Base-by-base conservation (phyloP, 2,888 invertebrate species). In the Octonoba sinensis region DNA sequence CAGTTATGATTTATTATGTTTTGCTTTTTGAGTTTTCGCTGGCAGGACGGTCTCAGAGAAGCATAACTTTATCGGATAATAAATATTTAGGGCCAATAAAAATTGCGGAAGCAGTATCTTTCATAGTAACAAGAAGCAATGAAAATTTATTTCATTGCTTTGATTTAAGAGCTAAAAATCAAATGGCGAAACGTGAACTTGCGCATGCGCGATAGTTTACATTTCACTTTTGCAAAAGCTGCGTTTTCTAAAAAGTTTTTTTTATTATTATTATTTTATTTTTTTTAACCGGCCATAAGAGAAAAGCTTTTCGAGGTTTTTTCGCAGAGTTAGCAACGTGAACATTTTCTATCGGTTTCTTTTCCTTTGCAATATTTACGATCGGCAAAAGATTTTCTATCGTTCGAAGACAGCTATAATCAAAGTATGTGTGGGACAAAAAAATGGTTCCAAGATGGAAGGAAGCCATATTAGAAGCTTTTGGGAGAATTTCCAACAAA, bases 31-130 rank as follows among this genome's bases (percentile, higher is more conserved):
- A 36, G 36, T 36, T 36, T 36, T 36, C 11, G 16, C 13, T 22
- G 51, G 4, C 13, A 27, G 27, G 49, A 24, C 11, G 20, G 20
- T 24, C n/a, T 66, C 13, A 59, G 44, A n/a, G 44, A 24, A 22
- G 71, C 74, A 74, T 74, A 74, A 59, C 57, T 66, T 74, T 66
- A 74, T 74, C 74, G 46, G 47, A 46, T 66, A 57, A 66, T 56
- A 74, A 74, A 74, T 74, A 74, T 74, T 74, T 66, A 74, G 74
- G 54, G 74, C 66, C 74, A 66, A 74, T 74, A 74, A 74, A 66
- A 59, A 57, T 66, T 64, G 64, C 22, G 73, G 51, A 51, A 3
- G 56, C 56, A 56, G 57, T 69, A 56, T 60, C 47, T 71, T 71
- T 71, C 47, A 20, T 18, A 66, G 59, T 46, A 74, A 57, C 66